phyloP scores from a whole-genome alignment of 2,888 invertebrate genomes.

The Ormyrus nitidulus region DNA sequence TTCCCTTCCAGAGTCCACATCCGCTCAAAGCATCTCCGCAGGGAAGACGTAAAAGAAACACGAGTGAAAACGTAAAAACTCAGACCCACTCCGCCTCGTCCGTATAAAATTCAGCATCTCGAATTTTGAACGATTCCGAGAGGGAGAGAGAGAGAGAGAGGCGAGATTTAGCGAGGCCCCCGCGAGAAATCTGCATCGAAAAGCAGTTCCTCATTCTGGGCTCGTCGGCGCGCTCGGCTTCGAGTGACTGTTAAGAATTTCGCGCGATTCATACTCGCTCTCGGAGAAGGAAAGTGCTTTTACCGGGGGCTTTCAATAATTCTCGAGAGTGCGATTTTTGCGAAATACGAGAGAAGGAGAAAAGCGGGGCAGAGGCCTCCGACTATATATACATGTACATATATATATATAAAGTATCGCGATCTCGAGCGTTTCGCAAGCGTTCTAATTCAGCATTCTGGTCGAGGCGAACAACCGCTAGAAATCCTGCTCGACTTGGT shows the following conservation, averaged over 20 bases:
- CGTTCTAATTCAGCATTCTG: conserved; percentile 34
- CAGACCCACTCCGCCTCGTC: too few relatives aligned
- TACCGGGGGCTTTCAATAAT: conserved; percentile 46
- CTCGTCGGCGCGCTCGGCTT: conserved; percentile 4
- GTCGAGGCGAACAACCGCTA: conserved; percentile 20
- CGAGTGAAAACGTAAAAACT: too few relatives aligned
- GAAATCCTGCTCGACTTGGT: background rate
- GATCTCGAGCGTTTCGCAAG: conserved; percentile 40
- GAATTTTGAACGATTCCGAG: too few relatives aligned
- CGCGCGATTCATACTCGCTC: conserved; percentile 23
- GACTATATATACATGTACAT: background rate
- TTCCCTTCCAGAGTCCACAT: too few relatives aligned
- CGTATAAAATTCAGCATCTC: too few relatives aligned
- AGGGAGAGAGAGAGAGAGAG: too few relatives aligned
- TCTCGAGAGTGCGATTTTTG: conserved; percentile 25
- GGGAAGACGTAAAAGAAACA: too few relatives aligned
- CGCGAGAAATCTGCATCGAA: background rate
- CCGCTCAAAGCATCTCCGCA: too few relatives aligned
- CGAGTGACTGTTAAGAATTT: conserved; percentile 45
- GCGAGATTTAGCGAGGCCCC: background rate
- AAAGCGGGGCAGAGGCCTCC: conserved; percentile 23
- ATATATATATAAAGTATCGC: background rate
- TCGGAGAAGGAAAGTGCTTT: conserved; percentile 14
- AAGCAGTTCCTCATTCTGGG: background rate
- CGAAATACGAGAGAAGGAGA: background rate